Evolutionary conservation across 1,140 invertebrate genomes (phyloP).

Genomic region (Luehdorfia chinensis): DNA sequence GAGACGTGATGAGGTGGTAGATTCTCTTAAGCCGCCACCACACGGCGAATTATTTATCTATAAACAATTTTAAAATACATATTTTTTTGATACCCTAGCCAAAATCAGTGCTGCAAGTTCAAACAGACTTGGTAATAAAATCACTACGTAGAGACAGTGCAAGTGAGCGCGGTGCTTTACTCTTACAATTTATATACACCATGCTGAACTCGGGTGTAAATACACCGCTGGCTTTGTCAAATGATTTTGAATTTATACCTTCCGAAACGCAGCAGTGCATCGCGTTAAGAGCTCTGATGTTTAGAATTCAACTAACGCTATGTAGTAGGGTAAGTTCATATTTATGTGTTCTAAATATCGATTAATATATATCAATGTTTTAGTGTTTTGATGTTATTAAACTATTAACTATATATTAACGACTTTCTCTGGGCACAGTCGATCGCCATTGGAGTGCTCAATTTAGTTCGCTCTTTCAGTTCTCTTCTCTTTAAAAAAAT

Average conservation of each 20-base stretch:
- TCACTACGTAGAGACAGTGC: conserved; percentile 44
- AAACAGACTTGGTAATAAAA: conserved; percentile 49
- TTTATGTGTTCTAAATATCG: no score
- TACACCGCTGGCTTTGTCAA: conserved; percentile 44
- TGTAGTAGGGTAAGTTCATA: conserved; percentile 52
- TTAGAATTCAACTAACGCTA: conserved; percentile 57
- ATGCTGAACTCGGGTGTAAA: conserved; percentile 38
- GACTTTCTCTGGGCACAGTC: no score
- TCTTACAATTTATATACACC: conserved; percentile 48
- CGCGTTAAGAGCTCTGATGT: conserved; percentile 58
- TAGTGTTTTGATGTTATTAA: no score
- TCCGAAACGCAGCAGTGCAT: conserved; percentile 31
- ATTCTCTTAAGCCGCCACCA: no score
- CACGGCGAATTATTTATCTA: no score
- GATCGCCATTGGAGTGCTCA: no score
- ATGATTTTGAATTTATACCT: conserved; percentile 21
- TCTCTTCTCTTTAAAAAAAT: no score
- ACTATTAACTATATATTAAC: no score
- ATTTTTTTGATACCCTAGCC: conserved; percentile 30
- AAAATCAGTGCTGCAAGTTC: conserved; percentile 48
- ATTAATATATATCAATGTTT: no score
- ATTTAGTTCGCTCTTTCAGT: no score
- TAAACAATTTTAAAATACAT: no score
- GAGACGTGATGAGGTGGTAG: no score
- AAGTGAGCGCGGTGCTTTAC: conserved; percentile 40